Evolutionary conservation across 2,113 vertebrate genomes (phyloP).

Genomic region (Propithecus coquereli): DNA sequence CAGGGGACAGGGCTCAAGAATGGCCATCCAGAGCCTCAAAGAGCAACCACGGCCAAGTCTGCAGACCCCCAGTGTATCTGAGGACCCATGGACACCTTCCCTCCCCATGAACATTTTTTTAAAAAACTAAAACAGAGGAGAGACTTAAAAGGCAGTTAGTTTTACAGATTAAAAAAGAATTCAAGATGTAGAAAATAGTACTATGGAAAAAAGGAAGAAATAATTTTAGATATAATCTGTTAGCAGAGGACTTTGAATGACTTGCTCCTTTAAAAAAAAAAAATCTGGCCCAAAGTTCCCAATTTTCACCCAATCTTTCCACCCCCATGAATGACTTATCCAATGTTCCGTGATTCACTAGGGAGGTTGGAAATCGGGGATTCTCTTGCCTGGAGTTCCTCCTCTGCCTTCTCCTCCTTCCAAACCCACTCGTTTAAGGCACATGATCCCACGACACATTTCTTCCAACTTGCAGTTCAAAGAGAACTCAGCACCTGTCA

Average conservation of each 20-base stretch:
- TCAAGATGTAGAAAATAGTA: conserved; percentile 6
- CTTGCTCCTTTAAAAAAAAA: conserved; percentile 44
- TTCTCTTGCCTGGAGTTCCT: conserved; percentile 63
- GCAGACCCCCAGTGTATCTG: neutral
- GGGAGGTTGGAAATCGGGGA: conserved; percentile 36
- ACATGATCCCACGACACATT: conserved; percentile 63
- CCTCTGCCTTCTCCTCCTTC: conserved; percentile 63
- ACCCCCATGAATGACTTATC: conserved; percentile 61
- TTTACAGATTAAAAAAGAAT: neutral
- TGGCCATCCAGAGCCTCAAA: neutral
- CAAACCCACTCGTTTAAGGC: conserved; percentile 64
- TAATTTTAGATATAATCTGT: conserved; percentile 31
- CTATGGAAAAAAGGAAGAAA: neutral
- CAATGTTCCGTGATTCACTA: conserved; percentile 56
- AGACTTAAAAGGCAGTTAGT: neutral
- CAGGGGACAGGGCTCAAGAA: neutral
- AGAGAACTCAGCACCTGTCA: conserved; percentile 61
- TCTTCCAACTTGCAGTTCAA: conserved; percentile 62
- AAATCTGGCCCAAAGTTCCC: conserved; percentile 50
- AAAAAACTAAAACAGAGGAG: neutral
- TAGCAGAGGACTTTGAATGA: conserved; percentile 47
- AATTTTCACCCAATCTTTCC: conserved; percentile 66
- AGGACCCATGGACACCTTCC: neutral
- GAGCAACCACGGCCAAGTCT: neutral
- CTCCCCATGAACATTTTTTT: neutral